phyloP scores from a whole-genome alignment of 1,140 invertebrate species.

The Luehdorfia chinensis region DNA sequence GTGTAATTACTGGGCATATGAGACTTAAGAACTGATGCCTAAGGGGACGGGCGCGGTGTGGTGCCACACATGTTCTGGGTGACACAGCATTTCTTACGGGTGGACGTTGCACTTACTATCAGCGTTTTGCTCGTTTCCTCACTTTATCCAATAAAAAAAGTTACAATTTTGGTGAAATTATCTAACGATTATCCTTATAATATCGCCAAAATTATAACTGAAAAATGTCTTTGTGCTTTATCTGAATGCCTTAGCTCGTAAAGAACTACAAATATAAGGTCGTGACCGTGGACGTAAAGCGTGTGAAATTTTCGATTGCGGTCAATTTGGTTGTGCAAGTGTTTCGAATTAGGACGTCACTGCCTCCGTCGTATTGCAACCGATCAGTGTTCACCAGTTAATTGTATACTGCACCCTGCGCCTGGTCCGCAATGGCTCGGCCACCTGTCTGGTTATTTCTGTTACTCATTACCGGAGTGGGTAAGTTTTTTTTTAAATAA shows the following conservation, averaged over 20 bases:
- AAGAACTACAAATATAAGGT: slow-evolving; percentile 22
- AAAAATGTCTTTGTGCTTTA: background rate
- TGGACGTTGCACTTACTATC: too few relatives aligned
- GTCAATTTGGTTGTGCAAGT: slow-evolving; percentile 39
- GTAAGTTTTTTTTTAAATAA: slow-evolving; percentile 28
- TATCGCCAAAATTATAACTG: too few relatives aligned
- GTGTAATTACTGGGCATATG: too few relatives aligned
- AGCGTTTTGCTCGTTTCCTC: too few relatives aligned
- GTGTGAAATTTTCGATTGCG: slow-evolving; percentile 52
- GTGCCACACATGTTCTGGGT: too few relatives aligned
- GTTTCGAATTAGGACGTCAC: slow-evolving; percentile 28
- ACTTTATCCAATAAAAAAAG: too few relatives aligned
- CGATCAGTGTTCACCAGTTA: slow-evolving; percentile 24
- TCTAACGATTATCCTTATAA: too few relatives aligned
- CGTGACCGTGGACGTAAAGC: slow-evolving; percentile 36
- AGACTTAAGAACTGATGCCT: too few relatives aligned
- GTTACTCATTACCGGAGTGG: slow-evolving; percentile 24
- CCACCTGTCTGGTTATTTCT: slow-evolving; percentile 25
- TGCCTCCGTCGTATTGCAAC: background rate
- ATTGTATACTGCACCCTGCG: slow-evolving; percentile 21
- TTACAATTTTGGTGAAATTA: too few relatives aligned
- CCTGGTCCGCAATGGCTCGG: slow-evolving; percentile 27
- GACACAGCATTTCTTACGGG: too few relatives aligned
- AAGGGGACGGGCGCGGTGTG: too few relatives aligned
- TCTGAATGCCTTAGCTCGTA: background rate